A percentile compares a stretch with the other conserved stretches of the same genome.
Conservation (phyloP, 2,888 invertebrate species). For the Smittia sp. region DNA sequence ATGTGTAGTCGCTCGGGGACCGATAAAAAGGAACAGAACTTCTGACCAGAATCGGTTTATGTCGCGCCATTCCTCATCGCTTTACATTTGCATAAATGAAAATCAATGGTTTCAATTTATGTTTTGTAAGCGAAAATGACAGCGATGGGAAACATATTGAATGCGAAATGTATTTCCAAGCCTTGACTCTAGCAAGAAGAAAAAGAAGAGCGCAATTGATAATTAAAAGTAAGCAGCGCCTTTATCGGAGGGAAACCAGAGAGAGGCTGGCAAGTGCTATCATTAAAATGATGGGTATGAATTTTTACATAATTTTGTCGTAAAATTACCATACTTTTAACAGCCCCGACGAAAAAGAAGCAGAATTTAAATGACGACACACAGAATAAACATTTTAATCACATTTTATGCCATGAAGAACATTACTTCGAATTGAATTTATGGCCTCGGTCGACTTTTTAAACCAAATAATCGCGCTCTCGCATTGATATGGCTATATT, state of each 20-base stretch:
- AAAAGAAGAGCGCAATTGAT: background rate
- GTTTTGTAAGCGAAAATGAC: background rate
- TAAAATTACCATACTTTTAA: conserved; percentile 34
- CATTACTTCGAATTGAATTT: conserved; percentile 40
- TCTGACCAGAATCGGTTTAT: conserved; percentile 17
- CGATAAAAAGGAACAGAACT: conserved; percentile 1
- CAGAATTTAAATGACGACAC: conserved; percentile 5
- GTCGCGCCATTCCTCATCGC: background rate
- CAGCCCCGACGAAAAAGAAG: background rate
- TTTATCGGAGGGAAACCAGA: conserved; percentile 33
- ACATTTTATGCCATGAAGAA: conserved; percentile 16
- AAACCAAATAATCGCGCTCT: background rate
- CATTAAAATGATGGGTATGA: conserved; percentile 35
- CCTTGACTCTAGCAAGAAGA: background rate
- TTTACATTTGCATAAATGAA: conserved; percentile 25
- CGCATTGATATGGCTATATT: conserved; percentile 10
- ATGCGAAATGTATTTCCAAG: background rate
- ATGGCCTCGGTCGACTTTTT: conserved; percentile 10
- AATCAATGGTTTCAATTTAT: conserved; percentile 29
- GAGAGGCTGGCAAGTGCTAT: conserved; percentile 17
- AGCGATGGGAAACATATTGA: conserved; percentile 19
- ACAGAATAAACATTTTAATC: conserved; percentile 31
- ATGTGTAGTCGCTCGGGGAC: conserved; percentile 8
- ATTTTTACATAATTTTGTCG: conserved; percentile 29
- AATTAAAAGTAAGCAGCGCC: conserved; percentile 6